phyloP scores from a whole-genome alignment of 2,888 invertebrate species.

The Drosophila neonasuta region DNA sequence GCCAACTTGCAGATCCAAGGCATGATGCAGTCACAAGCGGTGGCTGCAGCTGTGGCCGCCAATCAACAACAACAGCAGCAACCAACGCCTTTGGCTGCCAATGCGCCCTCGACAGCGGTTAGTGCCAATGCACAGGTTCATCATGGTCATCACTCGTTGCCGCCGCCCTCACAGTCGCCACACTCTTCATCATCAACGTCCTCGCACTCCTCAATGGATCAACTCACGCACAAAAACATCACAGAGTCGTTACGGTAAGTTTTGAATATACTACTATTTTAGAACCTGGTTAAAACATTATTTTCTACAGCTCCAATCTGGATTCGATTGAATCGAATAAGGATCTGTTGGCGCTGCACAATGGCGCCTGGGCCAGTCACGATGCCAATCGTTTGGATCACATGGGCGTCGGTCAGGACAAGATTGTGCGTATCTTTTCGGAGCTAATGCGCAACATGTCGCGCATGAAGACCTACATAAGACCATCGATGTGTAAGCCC shows the following conservation, averaged over 20 bases:
- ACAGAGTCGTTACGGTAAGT: constrained; percentile 78
- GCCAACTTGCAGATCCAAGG: constrained; percentile 80
- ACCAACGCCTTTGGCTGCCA: constrained; percentile 45
- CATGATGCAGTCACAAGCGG: constrained; percentile 78
- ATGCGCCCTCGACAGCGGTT: constrained; percentile 38
- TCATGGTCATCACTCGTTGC: constrained; percentile 65
- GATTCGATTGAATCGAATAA: constrained; percentile 84
- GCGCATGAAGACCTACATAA: constrained; percentile 93
- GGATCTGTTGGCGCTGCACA: constrained; percentile 87
- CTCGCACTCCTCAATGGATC: constrained; percentile 76
- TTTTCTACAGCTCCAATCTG: constrained; percentile 76
- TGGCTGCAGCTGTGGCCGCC: constrained; percentile 78
- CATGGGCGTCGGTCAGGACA: constrained; percentile 88
- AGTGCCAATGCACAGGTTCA: constrained; percentile 43
- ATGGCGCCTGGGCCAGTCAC: constrained; percentile 85
- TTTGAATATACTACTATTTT: no score
- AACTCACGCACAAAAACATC: constrained; percentile 77
- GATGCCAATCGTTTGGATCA: constrained; percentile 72
- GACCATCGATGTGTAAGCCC: constrained; percentile 94
- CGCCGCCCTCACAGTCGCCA: constrained; percentile 80
- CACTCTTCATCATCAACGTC: constrained; percentile 73
- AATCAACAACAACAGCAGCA: constrained; percentile 57
- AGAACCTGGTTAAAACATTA: not conserved
- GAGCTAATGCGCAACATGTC: constrained; percentile 94
- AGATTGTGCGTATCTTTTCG: constrained; percentile 92